Base-by-base conservation (phyloP, 2,797 vertebrate species). In the Malacoraja senta region DNA sequence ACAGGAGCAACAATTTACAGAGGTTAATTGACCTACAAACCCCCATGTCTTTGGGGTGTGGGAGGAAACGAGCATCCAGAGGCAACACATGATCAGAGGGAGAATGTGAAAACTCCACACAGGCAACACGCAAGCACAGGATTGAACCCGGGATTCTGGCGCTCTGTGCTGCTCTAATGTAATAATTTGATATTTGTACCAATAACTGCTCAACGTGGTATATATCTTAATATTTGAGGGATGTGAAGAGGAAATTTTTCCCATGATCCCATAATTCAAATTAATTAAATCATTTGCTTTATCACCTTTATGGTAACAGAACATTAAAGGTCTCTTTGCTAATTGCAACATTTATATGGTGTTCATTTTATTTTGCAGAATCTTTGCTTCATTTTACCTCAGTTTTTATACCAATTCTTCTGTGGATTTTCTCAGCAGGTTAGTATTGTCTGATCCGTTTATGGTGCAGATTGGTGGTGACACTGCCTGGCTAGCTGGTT, bases 371-470 rank as follows among this genome's bases (percentile, higher is more conserved):
- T 95, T 95, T 94, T 93, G 68, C 95, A 99, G 98, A 99, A 99
- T 95, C 98, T 99, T 95, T 99, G 99, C 96, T 99, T 99, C 97
- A 99, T 99, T 96, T 98, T 99, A 96, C 99, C 99, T 77, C 99
- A 99, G 94, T 99, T 99, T 98, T 98, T 99, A 96, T 99, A 98
- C 97, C 99, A 99, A 96, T 99, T 99, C 96, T 99, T 99, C 97
- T 99, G 99, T 94, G 98, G 99, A 95, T 99, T 98, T 96, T 99
- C 99, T 93, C 99, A 99, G 96, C 99, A 99, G 97, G 99, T 99
- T 96, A 96, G 97, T 97, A 68, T 38, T 91, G 38, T 15, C 13
- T 17, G 21, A 10, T 88, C n/a, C 17, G 17, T 68, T 9, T 88
- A 7, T 35, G 8, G 17, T 65, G 19, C 58, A n/a, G 83, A 63